Conservation (phyloP, 2,888 invertebrate genomes). For the Dolichopus griseipennis region DNA sequence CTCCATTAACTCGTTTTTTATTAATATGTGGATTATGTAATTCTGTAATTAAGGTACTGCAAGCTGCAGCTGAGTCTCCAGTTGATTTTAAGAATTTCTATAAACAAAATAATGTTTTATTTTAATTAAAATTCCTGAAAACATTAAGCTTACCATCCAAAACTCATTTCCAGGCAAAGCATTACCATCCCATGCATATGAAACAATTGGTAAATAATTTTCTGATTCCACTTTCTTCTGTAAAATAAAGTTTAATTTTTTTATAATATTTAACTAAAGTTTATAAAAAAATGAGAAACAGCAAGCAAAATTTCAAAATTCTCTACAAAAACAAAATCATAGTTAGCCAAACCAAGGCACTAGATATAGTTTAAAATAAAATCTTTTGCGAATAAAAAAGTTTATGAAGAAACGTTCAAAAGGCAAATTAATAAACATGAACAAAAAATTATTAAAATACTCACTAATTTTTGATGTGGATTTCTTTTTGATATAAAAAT, state of each 20-base stretch:
- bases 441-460: background rate
- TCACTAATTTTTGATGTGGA: slow-evolving; percentile 48
- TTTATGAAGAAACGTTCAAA: no score
- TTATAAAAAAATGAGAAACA: no score
- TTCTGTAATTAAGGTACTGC: slow-evolving; percentile 50
- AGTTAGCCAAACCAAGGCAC: no score
- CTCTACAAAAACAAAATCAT: no score
- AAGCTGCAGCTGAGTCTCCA: slow-evolving; percentile 52
- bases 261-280: no score
- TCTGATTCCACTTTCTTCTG: slow-evolving; percentile 19
- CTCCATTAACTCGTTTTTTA: slow-evolving; percentile 44
- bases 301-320: no score
- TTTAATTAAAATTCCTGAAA: background rate
- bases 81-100: slow-evolving; percentile 40
- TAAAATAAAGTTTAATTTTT: background rate
- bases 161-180: slow-evolving; percentile 66
- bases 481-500: slow-evolving; percentile 49
- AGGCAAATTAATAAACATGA: background rate
- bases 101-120: background rate
- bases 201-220: slow-evolving; percentile 52
- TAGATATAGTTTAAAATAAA: no score
- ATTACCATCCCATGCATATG: slow-evolving; percentile 66
- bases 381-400: no score
- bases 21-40: slow-evolving; percentile 50
- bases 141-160: slow-evolving; percentile 46